Percentiles rank a stretch among this genome's conserved stretches.
Evolutionary conservation across 2,113 vertebrate genomes (phyloP).

Genomic region (Falco punctatus): DNA sequence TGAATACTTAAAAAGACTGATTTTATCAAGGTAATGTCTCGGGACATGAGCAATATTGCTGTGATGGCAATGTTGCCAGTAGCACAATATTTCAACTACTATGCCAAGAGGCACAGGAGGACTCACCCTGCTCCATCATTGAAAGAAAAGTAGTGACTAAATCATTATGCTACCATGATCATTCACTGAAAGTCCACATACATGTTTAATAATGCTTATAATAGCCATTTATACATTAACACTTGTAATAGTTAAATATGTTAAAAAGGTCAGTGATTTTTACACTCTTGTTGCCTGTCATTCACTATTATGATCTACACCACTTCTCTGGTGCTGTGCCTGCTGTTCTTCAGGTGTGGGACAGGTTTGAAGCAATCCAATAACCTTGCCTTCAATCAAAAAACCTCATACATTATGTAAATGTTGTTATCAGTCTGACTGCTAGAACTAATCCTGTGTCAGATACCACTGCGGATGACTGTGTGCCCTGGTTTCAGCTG

Average conservation of each 20-base stretch:
- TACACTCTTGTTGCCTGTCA: background rate
- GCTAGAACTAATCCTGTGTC: background rate
- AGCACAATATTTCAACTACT: background rate
- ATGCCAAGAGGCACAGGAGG: background rate
- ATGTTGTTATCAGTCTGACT: background rate
- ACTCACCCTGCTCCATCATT: background rate
- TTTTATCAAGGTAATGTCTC: background rate
- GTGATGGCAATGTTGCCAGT: background rate
- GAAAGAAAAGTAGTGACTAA: background rate
- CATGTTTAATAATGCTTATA: background rate
- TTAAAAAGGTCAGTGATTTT: conserved; percentile 34
- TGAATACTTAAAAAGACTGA: background rate
- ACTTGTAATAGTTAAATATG: conserved; percentile 25
- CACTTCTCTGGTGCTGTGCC: background rate
- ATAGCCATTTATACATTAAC: background rate
- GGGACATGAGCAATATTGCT: background rate
- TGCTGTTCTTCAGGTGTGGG: background rate
- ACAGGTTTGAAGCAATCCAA: conserved; percentile 1
- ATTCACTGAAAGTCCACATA: conserved; percentile 4
- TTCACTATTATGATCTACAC: conserved; percentile 8
- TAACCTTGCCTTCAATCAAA: background rate
- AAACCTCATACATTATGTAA: background rate
- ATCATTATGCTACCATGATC: background rate
- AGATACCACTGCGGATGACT: background rate
- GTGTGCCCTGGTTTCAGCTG: too few relatives aligned